Base-by-base conservation (phyloP, 2,113 vertebrate species). In the Heloderma charlesbogerti region DNA sequence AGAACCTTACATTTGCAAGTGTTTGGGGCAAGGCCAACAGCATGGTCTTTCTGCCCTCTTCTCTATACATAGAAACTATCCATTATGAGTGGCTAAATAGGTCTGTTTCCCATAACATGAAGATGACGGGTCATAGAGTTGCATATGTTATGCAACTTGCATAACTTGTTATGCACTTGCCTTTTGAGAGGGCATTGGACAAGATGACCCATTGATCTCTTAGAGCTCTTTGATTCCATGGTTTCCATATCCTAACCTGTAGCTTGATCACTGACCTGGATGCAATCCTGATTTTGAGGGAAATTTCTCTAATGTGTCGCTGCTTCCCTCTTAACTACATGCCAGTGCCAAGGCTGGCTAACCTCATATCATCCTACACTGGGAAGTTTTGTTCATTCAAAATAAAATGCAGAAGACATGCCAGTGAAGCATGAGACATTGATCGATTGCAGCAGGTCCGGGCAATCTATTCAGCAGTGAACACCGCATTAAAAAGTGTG, bases 401-500 rank as follows among this genome's bases (percentile, higher is more conserved):
- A 82, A 86, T 79, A 40, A 86, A 92, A 40, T 43, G 51, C 31
- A 81, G 74, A 45, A 40, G 40, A 72, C 31, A 13, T 79, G 27
- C 51, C 51, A 86, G 63, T 57, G 66, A 80, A 31, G 72, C 63
- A 71, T 79, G 81, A 71, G 82, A 80, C 74, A 87, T 25, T 72
- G 66, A 85, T 89, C 20, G 82, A 86, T 85, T 80, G 72, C 31
- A 94, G 89, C 34, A 43, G 51, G 9, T 66, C 22, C 54, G 10
- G 75, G 34, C 82, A 88, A 74, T 45, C 86, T 67, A 72, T 86
- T 89, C 71, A 51, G 57, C 90, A 67, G 48, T 40, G n/a, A 88
- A 27, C 48, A 57, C 37, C n/a, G 66, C 88, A 69, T 51, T 92
- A 83, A 91, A 91, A 71, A 89, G 77, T 72, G 67, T 57, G n/a